phyloP scores from a whole-genome alignment of 2,113 vertebrate genomes.

The Thymallus thymallus region DNA sequence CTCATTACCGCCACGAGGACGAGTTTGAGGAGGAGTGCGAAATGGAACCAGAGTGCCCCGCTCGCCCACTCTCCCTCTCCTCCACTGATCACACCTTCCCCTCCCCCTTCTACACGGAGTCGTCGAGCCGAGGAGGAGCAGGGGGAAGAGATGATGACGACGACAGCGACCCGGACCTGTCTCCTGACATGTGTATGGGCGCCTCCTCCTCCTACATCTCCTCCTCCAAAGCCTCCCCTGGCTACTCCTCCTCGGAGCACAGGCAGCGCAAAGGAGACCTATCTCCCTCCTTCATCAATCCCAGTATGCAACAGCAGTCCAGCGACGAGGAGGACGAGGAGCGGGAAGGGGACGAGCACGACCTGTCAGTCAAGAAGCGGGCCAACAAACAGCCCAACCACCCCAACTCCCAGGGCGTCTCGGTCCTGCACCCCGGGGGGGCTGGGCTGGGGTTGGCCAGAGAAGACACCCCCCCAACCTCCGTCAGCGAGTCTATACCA shows the following conservation, averaged over 20 bases:
- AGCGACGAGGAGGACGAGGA: conserved; percentile 86
- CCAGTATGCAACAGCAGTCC: conserved; percentile 79
- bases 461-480: conserved; percentile 94
- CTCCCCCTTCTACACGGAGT: conserved; percentile 68
- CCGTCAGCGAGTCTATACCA: conserved; percentile 88
- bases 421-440: conserved; percentile 56
- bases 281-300: conserved; percentile 95
- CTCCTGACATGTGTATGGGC: conserved; percentile 64
- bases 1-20: conserved; percentile 74
- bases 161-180: conserved; percentile 65
- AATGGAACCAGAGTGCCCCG: conserved; percentile 75
- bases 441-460: conserved; percentile 62
- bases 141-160: conserved; percentile 43
- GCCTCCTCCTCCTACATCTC: conserved; percentile 67
- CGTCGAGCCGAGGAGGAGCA: conserved; percentile 51
- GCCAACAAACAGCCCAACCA: conserved; percentile 75
- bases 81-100: conserved; percentile 79
- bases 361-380: conserved; percentile 77
- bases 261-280: conserved; percentile 84
- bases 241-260: conserved; percentile 77
- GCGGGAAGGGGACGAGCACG: conserved; percentile 70
- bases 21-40: conserved; percentile 77
- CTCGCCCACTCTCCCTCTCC: conserved; percentile 79
- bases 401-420: conserved; percentile 66
- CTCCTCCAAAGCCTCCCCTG: conserved; percentile 66